These are phyloP conservation scores for Oplegnathus fasciatus DNA, from an alignment of 2,113 vertebrate species.

Conservation along the genomic window DNA sequence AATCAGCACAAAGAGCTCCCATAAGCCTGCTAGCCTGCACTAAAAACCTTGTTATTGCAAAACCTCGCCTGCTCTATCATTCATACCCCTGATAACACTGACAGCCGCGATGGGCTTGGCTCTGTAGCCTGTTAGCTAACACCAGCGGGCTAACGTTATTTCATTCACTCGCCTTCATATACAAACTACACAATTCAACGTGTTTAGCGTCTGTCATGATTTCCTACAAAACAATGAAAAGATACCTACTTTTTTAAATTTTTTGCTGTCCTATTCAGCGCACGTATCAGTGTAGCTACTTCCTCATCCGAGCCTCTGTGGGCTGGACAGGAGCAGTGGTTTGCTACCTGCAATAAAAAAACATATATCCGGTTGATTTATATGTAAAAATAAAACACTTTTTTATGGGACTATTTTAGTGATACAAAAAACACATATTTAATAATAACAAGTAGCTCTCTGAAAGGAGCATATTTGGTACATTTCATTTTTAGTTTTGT, in stretches of 20 bases:
- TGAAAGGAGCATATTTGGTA: background rate
- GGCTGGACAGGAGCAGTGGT: constrained; percentile 46
- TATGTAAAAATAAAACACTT: constrained; percentile 33
- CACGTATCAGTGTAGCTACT: constrained; percentile 47
- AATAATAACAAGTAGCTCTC: background rate
- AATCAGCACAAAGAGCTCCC: rapidly evolving
- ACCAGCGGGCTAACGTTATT: background rate
- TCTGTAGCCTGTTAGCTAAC: constrained; percentile 45
- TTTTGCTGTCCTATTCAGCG: constrained; percentile 18
- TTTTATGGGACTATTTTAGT: background rate
- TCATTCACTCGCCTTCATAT: background rate
- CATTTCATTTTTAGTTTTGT: background rate
- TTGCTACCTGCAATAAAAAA: constrained; percentile 4
- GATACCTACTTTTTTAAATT: constrained; percentile 47
- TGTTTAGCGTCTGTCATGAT: background rate
- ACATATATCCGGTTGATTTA: constrained; percentile 37
- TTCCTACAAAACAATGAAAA: background rate
- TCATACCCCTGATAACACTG: constrained; percentile 27
- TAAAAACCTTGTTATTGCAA: background rate
- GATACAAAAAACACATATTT: background rate
- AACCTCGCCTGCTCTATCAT: constrained; percentile 51
- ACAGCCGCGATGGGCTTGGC: constrained; percentile 60
- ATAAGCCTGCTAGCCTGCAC: no score
- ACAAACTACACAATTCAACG: rapidly evolving
- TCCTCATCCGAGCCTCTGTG: constrained; percentile 71